A percentile compares a stretch with the other conserved stretches of the same genome.
Conservation (phyloP, 2,888 invertebrate genomes). For the Apomyelois bistriatella region DNA sequence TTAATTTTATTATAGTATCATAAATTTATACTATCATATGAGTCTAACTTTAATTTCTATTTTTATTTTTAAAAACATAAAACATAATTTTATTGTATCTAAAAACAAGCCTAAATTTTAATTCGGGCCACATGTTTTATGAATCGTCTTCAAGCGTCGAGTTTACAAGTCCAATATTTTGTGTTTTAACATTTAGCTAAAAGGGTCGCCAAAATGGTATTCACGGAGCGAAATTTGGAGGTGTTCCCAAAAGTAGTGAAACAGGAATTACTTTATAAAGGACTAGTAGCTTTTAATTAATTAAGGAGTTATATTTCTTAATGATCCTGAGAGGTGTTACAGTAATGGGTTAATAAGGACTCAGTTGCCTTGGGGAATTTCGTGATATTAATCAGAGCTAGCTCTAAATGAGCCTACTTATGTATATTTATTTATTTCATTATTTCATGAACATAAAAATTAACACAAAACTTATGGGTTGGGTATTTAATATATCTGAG, state of each 20-base stretch:
- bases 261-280: slow-evolving; percentile 3
- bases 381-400: neutral
- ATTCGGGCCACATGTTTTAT: no score
- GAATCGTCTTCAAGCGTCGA: neutral
- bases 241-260: slow-evolving; percentile 3
- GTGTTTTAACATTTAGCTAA: neutral
- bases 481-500: no score
- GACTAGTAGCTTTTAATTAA: slow-evolving; percentile 10
- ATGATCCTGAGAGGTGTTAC: slow-evolving; percentile 7
- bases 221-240: neutral
- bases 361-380: neutral
- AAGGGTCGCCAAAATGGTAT: neutral
- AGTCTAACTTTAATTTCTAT: neutral
- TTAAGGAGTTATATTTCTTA: slow-evolving; percentile 9
- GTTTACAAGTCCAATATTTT: no score
- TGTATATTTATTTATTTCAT: neutral
- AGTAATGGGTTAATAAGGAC: slow-evolving; percentile 5
- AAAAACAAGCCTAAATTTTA: no score
- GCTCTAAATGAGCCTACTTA: neutral
- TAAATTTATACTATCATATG: neutral
- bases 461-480: no score
- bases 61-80: neutral
- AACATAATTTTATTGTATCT: neutral
- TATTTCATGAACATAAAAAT: no score
- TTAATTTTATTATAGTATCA: neutral